Percentiles rank a stretch among this genome's conserved stretches.
phyloP scores from a whole-genome alignment of 2,888 invertebrate genomes.

The Cecidostiba fungosa region DNA sequence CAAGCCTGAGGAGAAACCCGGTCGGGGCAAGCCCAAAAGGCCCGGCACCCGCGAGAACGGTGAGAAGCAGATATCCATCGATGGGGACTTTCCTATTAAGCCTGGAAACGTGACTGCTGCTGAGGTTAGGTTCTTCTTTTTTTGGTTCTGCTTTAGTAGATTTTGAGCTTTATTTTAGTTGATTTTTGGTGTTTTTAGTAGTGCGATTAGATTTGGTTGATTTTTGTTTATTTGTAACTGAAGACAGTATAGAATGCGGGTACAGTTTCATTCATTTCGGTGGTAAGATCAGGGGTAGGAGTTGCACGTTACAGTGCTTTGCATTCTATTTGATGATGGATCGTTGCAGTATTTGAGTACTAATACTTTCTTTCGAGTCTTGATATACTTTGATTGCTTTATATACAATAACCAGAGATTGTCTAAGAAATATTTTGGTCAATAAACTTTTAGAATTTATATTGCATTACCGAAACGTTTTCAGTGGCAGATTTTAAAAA shows the following conservation, averaged over 20 bases:
- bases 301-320: background rate
- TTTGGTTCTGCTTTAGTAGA: background rate
- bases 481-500: too few relatives aligned
- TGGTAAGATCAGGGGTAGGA: background rate
- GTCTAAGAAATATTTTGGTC: too few relatives aligned
- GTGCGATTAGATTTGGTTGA: background rate
- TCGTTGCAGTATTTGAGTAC: too few relatives aligned
- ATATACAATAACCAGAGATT: too few relatives aligned
- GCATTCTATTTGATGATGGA: too few relatives aligned
- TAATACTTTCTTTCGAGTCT: too few relatives aligned
- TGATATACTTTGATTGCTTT: too few relatives aligned
- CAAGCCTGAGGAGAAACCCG: slow-evolving; percentile 69
- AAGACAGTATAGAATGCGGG: background rate
- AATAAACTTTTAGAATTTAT: too few relatives aligned
- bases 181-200: background rate
- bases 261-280: background rate
- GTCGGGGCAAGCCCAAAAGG: slow-evolving; percentile 69
- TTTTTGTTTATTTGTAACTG: background rate
- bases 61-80: slow-evolving; percentile 84
- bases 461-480: too few relatives aligned
- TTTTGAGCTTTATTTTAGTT: background rate
- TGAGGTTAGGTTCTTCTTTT: slow-evolving; percentile 72
- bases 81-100: slow-evolving; percentile 81
- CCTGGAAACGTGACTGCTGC: slow-evolving; percentile 72
- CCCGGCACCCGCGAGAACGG: slow-evolving; percentile 80